Base-by-base conservation (phyloP, 2,888 invertebrate genomes). In the Ophioninae sp. region DNA sequence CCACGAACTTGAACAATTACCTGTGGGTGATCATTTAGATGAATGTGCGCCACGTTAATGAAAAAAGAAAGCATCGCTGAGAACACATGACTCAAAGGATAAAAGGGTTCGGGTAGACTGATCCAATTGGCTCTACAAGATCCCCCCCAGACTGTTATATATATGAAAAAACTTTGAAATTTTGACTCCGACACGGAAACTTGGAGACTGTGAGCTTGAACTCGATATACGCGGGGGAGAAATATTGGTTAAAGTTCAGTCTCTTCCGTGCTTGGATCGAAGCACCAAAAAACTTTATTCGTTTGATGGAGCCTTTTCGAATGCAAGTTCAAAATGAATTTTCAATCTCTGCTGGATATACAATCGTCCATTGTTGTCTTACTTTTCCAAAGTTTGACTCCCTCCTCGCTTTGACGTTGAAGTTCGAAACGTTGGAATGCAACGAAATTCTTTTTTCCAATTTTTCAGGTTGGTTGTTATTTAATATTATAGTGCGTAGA, bases 1-100 rank as follows among this genome's bases (percentile, higher is more conserved):
- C 78, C 69, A 21, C 79, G 64, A 79, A 70, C 70, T 75, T 50
- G 82, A 70, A 75, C 74, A 74, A 74, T 59, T 57, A 37, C 59
- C 21, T 64, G 23, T 41, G 7, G 61, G 39, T 70, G 37, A 59
- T 70, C 56, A 44, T 23, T 7, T 39, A 37, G 10, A 17, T 44
- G 20, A 8, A 37, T 56, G 61, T 64, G 50, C 56, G 20, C n/a
- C 57, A 73, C 56, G 69, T 20, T 56, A 57, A 61, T 50, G 17
- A 50, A 23, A 61, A 67, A 69, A 30, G 30, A 30, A 41, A 74
- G 56, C 64, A 56, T 20, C 13, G 39, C 13, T 57, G 23, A 61
- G 57, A 10, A 44, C 39, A 23, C 41, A 37, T 20, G 61, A 50
- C 7, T 6, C 59, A 10, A 17, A 39, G 10, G 8, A 67, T 76